These are phyloP conservation scores for Oryzias curvinotus DNA, from an alignment of 2,113 vertebrate genomes.

Conservation along the genomic window DNA sequence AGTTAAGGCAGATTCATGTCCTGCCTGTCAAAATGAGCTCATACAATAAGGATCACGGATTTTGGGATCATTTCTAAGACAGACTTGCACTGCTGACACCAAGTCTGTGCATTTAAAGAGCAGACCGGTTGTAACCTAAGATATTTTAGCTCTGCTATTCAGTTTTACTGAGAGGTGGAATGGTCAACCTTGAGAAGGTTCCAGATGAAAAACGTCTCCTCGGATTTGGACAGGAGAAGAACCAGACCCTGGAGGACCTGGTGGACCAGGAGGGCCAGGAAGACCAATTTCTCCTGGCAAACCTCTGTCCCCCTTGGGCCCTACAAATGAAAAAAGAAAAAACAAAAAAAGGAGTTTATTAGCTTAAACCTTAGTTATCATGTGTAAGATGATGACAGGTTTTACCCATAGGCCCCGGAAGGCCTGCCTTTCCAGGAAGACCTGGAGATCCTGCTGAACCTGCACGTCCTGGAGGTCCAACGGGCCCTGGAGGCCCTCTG, in stretches of 20 bases:
- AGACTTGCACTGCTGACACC: constrained; percentile 40
- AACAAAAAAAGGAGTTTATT: background rate
- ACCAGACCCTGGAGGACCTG: constrained; percentile 75
- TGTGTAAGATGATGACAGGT: background rate
- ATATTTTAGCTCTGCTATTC: too few relatives aligned
- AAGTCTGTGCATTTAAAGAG: background rate
- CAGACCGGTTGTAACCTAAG: too few relatives aligned
- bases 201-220: constrained; percentile 84
- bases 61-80: constrained; percentile 16
- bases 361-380: too few relatives aligned
- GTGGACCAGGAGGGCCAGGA: constrained; percentile 83
- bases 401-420: constrained; percentile 82
- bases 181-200: constrained; percentile 78
- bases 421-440: constrained; percentile 70
- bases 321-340: constrained; percentile 41
- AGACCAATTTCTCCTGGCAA: constrained; percentile 81
- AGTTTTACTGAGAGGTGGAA: background rate
- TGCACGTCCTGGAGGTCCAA: constrained; percentile 70
- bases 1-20: constrained; percentile 22
- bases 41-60: constrained; percentile 5
- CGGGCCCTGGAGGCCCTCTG: constrained; percentile 61
- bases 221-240: constrained; percentile 56
- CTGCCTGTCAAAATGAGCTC: constrained; percentile 26
- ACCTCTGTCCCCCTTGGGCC: constrained; percentile 81
- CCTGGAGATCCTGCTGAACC: constrained; percentile 61